Base-by-base conservation (phyloP, 2,888 invertebrate genomes). In the Trissonchulus latispiculum region DNA sequence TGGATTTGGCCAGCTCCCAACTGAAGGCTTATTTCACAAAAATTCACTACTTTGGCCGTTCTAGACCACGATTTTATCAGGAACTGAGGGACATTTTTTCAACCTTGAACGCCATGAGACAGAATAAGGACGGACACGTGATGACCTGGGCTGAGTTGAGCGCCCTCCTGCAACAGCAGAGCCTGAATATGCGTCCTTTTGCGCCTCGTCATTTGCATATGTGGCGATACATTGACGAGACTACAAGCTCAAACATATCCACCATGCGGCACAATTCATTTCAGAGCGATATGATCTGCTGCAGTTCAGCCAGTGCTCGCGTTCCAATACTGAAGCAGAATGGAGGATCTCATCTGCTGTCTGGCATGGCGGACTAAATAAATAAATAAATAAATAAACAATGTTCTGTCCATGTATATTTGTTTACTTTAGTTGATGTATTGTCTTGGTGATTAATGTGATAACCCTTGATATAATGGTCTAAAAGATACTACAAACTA, bases 1-100 rank as follows among this genome's bases (percentile, higher is more conserved):
- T 82, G 35, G 82, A 82, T 76, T 76, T 82, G 69, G 82, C 82
- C n/a, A 80, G 80, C n/a, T 83, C 82, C 1, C 82, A 82, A 75
- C 77, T 82, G 70, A 83, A 82, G 76, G 81, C 81, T 29, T 82
- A 82, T 75, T 82, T 82, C 78, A 81, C 82, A 18, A 76, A 80
- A 68, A 81, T 82, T 68, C 82, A 82, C 76, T 82, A 82, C 75
- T 82, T 82, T 71, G 82, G 82, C 29, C 74, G 81, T 59, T 82
- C 82, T 28, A 23, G 28, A 33, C 0, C 1, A 64, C 75, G 33
- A 61, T 82, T 82, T 77, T 75, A 82, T 33, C 81, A 82, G 73
- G 82, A 82, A 71, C 74, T 82, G 62, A 79, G 80, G 74, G 82
- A 82, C 74, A 82, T 82, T 74, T 80, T 82, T 32, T 79, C 79